Evolutionary conservation across 2,113 vertebrate species (phyloP).

Genomic region (Mesitornis unicolor): DNA sequence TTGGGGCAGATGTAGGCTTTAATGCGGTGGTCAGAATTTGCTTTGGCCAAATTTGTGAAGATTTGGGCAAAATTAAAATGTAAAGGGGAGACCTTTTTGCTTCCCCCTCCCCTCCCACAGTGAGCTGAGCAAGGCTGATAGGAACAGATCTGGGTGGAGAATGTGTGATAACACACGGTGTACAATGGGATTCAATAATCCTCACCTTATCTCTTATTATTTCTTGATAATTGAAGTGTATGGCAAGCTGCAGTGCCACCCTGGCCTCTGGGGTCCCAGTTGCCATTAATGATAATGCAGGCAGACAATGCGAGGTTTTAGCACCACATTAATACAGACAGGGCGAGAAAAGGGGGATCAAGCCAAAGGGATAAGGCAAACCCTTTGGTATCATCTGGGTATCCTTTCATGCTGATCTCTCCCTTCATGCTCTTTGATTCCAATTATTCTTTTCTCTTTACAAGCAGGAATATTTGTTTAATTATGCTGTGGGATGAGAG

Average conservation of each 20-base stretch:
- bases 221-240: conserved; percentile 52
- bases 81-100: not conserved
- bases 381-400: not conserved
- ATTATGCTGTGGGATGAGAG: not conserved
- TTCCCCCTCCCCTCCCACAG: not conserved
- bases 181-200: conserved; percentile 42
- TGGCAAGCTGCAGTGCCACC: not conserved
- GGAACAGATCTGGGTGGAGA: not conserved
- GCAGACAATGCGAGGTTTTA: conserved; percentile 33
- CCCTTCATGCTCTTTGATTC: conserved; percentile 41
- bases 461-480: conserved; percentile 10
- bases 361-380: conserved; percentile 41
- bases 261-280: conserved; percentile 16
- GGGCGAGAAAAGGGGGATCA: not conserved
- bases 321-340: conserved; percentile 6
- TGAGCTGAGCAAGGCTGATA: conserved; percentile 28
- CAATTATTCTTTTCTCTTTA: conserved; percentile 16
- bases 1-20: not conserved
- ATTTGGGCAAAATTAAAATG: not conserved
- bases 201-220: conserved; percentile 32
- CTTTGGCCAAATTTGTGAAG: not conserved
- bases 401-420: conserved; percentile 8
- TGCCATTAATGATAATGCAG: conserved; percentile 41
- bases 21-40: not conserved
- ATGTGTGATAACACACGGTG: not conserved